Conservation (phyloP, 2,113 vertebrate species). For the Marmota monax region DNA sequence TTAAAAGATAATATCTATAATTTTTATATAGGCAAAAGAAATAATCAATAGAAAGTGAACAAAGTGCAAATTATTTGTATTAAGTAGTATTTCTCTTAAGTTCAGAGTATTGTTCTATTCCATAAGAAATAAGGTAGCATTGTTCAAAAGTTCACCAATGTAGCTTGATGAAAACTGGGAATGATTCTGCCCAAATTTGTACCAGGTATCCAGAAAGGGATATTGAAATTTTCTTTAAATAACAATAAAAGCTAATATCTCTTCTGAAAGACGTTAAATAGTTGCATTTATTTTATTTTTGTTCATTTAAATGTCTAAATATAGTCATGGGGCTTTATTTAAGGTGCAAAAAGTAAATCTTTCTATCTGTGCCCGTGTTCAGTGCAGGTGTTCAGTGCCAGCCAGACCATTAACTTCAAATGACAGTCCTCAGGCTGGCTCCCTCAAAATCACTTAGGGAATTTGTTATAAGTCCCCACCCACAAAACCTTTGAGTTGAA, state of each 20-base stretch:
- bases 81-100: neutral
- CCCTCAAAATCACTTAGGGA: neutral
- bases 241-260: neutral
- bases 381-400: neutral
- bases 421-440: neutral
- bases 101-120: neutral
- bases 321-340: neutral
- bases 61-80: neutral
- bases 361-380: neutral
- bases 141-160: neutral
- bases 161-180: neutral
- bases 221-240: neutral
- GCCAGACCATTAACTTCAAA: neutral
- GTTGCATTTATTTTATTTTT: neutral
- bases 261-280: neutral
- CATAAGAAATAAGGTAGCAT: constrained; percentile 28
- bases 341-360: neutral
- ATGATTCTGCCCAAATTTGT: too few relatives aligned
- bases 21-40: neutral
- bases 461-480: neutral
- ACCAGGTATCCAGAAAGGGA: too few relatives aligned
- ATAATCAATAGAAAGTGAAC: neutral
- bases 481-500: neutral
- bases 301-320: neutral
- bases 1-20: neutral